Percentiles rank a stretch among this genome's conserved stretches.
phyloP scores from a whole-genome alignment of 2,113 vertebrate species.

The Chloroceryle aenea region DNA sequence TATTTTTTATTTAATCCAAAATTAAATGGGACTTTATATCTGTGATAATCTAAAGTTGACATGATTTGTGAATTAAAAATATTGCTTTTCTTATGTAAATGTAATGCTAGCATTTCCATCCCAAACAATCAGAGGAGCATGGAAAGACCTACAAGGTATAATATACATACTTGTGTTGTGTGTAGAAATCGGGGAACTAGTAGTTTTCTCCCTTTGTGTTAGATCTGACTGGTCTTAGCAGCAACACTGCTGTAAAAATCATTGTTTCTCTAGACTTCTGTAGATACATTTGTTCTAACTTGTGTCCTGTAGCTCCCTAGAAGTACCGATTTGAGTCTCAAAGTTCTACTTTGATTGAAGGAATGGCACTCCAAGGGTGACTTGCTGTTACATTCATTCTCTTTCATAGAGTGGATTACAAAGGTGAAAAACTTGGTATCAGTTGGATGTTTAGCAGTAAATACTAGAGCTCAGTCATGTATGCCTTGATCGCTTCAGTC shows the following conservation, averaged over 20 bases:
- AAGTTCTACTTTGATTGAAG: slow-evolving; percentile 21
- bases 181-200: slow-evolving; percentile 73
- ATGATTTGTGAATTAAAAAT: slow-evolving; percentile 71
- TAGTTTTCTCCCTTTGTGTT: slow-evolving; percentile 61
- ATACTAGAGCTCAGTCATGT: background rate
- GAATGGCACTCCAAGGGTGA: background rate
- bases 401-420: background rate
- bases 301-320: slow-evolving; percentile 33
- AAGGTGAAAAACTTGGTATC: background rate
- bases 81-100: slow-evolving; percentile 71
- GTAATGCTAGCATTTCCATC: slow-evolving; percentile 79
- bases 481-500: background rate
- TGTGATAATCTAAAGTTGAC: slow-evolving; percentile 53
- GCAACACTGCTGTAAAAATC: slow-evolving; percentile 27
- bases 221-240: slow-evolving; percentile 54
- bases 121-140: slow-evolving; percentile 80
- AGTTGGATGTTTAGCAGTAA: background rate
- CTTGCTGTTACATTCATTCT: background rate
- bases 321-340: slow-evolving; percentile 31
- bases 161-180: slow-evolving; percentile 72
- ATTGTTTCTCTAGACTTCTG: slow-evolving; percentile 24
- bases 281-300: slow-evolving; percentile 48
- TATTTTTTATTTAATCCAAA: slow-evolving; percentile 42
- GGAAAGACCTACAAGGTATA: slow-evolving; percentile 82
- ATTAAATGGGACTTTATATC: slow-evolving; percentile 21